Base-by-base conservation (phyloP, 2,888 invertebrate species). In the Tipula confusa region DNA sequence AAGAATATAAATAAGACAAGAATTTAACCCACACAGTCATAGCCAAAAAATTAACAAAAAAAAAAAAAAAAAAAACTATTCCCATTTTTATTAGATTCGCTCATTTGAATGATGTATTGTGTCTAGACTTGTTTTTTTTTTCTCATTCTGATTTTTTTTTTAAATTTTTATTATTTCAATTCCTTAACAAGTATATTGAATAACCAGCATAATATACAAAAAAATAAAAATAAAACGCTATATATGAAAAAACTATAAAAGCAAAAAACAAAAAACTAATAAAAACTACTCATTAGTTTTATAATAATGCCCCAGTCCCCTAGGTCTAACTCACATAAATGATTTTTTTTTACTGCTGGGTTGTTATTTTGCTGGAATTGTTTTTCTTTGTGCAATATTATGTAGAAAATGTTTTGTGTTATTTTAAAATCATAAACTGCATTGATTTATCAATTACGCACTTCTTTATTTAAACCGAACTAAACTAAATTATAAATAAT, bases 81-180 rank as follows among this genome's bases (percentile, higher is more conserved):
- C 80, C 80, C 80, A 80, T 80, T 80, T 80, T 80, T 80, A 80
- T 80, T 80, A 80, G 80, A 80, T 80, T 80, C 80, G 31, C 80
- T 82, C 36, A 82, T 82, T 82, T 82, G 82, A 82, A 82, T 82
- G 82, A 82, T 36, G 33, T 82, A 82, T 82, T 82, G 36, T 82
- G 82, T 82, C 82, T 82, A 82, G 82, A 82, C 82, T 82, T 33
- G 29, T 80, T 80, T 80, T 29, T n/a, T n/a, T 79, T 29, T 80
- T 80, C 80, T 80, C 79, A 79, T 80, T 80, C 80, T 80, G 29
- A 29, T 80, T 80, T 80, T 80, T 80, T 80, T 29, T n/a, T 80
- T 6, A 3, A 64, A 24, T 24, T 64, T 64, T 64, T 64, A 64
- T 64, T 64, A 64, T 64, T 64, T 64, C 64, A 64, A 64, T 64